A percentile compares a stretch with the other conserved stretches of the same genome.
These are phyloP conservation scores for Toxonevra muliebris DNA, from an alignment of 2,888 invertebrate genomes.

Conservation along the genomic window DNA sequence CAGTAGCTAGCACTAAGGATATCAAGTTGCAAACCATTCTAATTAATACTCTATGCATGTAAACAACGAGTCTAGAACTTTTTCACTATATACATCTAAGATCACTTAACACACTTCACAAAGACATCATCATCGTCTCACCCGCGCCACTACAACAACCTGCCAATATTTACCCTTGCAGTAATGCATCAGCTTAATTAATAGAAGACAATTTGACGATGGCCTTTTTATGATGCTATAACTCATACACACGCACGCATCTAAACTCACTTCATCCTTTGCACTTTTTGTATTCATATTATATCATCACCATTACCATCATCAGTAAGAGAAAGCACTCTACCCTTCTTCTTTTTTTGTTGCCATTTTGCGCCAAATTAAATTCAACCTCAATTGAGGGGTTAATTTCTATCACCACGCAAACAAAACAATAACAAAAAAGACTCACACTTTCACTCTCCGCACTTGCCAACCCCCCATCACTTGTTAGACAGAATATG, in stretches of 20 bases:
- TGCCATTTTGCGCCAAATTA: slow-evolving; percentile 64
- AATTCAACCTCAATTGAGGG: slow-evolving; percentile 66
- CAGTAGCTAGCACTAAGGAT: no score
- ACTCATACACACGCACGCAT: no score
- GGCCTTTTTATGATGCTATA: slow-evolving; percentile 44
- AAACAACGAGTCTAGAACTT: no score
- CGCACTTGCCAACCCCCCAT: slow-evolving; percentile 3
- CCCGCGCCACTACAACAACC: background rate
- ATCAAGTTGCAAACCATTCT: no score
- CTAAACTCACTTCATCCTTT: no score
- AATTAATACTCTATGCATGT: no score
- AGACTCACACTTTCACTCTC: slow-evolving; percentile 18
- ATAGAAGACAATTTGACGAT: slow-evolving; percentile 60
- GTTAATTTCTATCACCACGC: slow-evolving; percentile 63
- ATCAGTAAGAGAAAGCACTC: background rate
- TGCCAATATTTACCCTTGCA: background rate
- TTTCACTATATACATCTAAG: background rate
- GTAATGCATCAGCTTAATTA: slow-evolving; percentile 55
- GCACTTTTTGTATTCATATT: background rate
- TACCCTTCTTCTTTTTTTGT: slow-evolving; percentile 20
- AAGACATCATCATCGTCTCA: background rate
- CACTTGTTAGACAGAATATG: slow-evolving; percentile 1
- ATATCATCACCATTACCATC: slow-evolving; percentile 2
- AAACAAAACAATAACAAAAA: slow-evolving; percentile 51
- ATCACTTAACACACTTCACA: background rate